Evolutionary conservation across 2,888 invertebrate species (phyloP).

Genomic region (Tineola bisselliella): DNA sequence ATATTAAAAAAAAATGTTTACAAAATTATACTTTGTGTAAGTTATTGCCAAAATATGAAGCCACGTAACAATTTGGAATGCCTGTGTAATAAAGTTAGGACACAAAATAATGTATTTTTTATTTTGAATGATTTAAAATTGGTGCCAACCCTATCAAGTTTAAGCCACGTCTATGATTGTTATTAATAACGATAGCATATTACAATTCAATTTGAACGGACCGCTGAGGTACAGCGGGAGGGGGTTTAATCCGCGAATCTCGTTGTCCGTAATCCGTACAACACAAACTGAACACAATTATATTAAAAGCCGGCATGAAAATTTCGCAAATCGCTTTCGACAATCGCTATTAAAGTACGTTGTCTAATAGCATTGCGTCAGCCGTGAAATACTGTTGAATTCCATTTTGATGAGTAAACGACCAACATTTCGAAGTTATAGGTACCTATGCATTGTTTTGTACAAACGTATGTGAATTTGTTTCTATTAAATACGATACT

Average conservation of each 20-base stretch:
- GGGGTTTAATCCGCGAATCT: conserved; percentile 26
- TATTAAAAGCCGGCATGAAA: conserved; percentile 61
- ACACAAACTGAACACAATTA: conserved; percentile 60
- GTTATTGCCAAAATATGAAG: too few relatives aligned
- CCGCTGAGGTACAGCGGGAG: conserved; percentile 22
- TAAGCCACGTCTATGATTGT: conserved; percentile 27
- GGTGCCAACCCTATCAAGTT: conserved; percentile 33
- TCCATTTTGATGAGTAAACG: background rate
- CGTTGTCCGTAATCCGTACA: conserved; percentile 38
- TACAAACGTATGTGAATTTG: too few relatives aligned
- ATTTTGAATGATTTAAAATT: too few relatives aligned
- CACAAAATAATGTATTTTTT: too few relatives aligned
- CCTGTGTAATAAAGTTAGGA: too few relatives aligned
- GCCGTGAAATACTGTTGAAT: background rate
- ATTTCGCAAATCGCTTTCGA: conserved; percentile 41
- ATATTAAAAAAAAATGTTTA: too few relatives aligned
- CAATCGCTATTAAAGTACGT: conserved; percentile 29
- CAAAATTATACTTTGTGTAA: too few relatives aligned
- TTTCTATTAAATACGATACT: too few relatives aligned
- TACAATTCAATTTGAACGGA: conserved; percentile 63
- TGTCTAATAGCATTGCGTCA: conserved; percentile 15
- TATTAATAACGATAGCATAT: conserved; percentile 62
- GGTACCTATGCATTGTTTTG: too few relatives aligned
- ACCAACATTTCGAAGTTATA: background rate
- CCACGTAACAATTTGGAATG: too few relatives aligned